Base-by-base conservation (phyloP, 2,888 invertebrate genomes). In the Pammene fasciana region DNA sequence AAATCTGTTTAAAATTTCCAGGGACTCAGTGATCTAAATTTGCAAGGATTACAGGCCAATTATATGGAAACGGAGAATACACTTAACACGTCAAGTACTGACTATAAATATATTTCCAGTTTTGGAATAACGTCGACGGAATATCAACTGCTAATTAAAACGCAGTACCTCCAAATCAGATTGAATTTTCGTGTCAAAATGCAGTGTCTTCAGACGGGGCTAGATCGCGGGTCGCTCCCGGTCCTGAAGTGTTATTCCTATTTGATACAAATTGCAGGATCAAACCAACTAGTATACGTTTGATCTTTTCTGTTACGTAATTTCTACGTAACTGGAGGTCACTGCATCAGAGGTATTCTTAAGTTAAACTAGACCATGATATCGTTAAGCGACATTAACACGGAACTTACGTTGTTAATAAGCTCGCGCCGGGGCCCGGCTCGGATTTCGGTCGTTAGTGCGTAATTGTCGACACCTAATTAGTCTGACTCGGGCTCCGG, bases 391-490 rank as follows among this genome's bases (percentile, higher is more conserved):
- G 6, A n/a, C n/a, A 3, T 10, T 50, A 54, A 54, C 5, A 54
- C 54, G 34, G n/a, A 8, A 50, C 18, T 34, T 54, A 54, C 77
- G 77, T 81, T 82, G 84, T 87, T 90, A 89, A 90, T 89, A 89
- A 90, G 87, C 83, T 83, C 75, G 76, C 70, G 77, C 77, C 68
- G 71, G 64, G 74, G 34, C 38, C 57, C 70, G 65, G 59, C 83
- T 90, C 90, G 80, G 83, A 85, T 90, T 88, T 87, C 90, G 87
- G 87, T 88, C 88, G 90, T 90, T 90, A 90, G 87, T 82, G 83
- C 75, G 87, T 87, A 88, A 90, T 89, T 88, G 90, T 86, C 86
- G 89, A 78, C 89, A 86, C 85, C 88, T 90, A 90, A 90, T 90
- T 89, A 89, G 87, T 83, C 82, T 79, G 78, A 76, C 79, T 73